Evolutionary conservation across 2,797 vertebrate genomes (phyloP).

Genomic region (Sebastes diaconus): DNA sequence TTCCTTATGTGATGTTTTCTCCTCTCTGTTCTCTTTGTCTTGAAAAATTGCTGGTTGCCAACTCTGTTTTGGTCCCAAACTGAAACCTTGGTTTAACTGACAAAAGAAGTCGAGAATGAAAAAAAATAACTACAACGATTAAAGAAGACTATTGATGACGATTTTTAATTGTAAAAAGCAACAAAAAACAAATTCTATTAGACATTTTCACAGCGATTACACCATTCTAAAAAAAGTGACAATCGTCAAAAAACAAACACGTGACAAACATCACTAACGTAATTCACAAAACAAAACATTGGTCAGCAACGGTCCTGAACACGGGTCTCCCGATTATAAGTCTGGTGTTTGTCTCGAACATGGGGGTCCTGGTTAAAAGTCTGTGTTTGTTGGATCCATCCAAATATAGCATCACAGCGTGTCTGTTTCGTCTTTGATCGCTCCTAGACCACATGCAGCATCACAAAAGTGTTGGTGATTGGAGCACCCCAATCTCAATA

Average conservation of each 20-base stretch:
- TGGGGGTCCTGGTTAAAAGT: not conserved
- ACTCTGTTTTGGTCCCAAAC: not conserved
- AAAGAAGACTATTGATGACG: not conserved
- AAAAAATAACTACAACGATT: not conserved
- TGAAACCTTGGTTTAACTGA: not conserved
- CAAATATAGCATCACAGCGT: not conserved
- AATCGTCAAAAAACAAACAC: too few relatives aligned
- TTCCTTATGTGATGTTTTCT: conserved; percentile 20
- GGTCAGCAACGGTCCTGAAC: too few relatives aligned
- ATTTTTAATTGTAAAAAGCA: not conserved
- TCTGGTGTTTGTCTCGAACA: too few relatives aligned
- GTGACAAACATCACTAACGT: too few relatives aligned
- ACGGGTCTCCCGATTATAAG: too few relatives aligned
- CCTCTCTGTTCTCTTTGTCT: conserved; percentile 28
- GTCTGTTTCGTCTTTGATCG: not conserved
- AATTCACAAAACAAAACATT: too few relatives aligned
- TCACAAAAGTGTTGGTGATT: not conserved
- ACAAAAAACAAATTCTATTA: not conserved
- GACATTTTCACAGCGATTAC: not conserved
- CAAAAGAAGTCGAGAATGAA: not conserved
- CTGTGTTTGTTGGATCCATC: too few relatives aligned
- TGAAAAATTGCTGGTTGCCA: not conserved
- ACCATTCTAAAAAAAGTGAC: too few relatives aligned
- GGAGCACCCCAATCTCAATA: not conserved
- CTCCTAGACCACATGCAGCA: not conserved